phyloP scores from a whole-genome alignment of 2,888 invertebrate genomes.

The Philereme vetulata region DNA sequence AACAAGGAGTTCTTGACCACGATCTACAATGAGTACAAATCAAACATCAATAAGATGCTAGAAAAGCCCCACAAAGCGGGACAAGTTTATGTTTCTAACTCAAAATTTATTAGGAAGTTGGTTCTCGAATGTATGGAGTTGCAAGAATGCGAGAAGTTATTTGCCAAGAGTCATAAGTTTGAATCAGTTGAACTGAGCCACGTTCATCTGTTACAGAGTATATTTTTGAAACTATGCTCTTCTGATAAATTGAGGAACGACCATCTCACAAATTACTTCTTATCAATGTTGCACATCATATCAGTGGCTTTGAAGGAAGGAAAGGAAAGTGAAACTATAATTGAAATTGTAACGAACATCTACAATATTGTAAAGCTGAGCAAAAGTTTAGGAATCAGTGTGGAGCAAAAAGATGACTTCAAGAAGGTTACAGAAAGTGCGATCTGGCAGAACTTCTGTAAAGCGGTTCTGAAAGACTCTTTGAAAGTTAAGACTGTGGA shows the following conservation, averaged over 20 bases:
- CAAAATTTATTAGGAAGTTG: constrained; percentile 82
- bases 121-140: constrained; percentile 84
- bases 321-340: constrained; percentile 50
- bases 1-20: constrained; percentile 73
- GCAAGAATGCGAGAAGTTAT: constrained; percentile 81
- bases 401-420: constrained; percentile 57
- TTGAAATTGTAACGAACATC: constrained; percentile 56
- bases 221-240: constrained; percentile 79
- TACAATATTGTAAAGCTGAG: constrained; percentile 60
- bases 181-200: constrained; percentile 85
- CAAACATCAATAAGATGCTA: constrained; percentile 85
- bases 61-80: constrained; percentile 89
- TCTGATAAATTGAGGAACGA: constrained; percentile 63
- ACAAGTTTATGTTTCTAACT: constrained; percentile 85
- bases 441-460: constrained; percentile 85
- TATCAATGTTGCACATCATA: constrained; percentile 82
- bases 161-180: constrained; percentile 85
- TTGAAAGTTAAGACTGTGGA: constrained; percentile 75
- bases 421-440: constrained; percentile 73
- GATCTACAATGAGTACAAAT: constrained; percentile 85
- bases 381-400: constrained; percentile 53
- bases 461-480: constrained; percentile 86
- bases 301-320: constrained; percentile 76
- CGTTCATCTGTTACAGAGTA: constrained; percentile 78
- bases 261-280: constrained; percentile 77